phyloP scores from a whole-genome alignment of 2,888 invertebrate genomes.

The Chrysotoxum bicinctum region DNA sequence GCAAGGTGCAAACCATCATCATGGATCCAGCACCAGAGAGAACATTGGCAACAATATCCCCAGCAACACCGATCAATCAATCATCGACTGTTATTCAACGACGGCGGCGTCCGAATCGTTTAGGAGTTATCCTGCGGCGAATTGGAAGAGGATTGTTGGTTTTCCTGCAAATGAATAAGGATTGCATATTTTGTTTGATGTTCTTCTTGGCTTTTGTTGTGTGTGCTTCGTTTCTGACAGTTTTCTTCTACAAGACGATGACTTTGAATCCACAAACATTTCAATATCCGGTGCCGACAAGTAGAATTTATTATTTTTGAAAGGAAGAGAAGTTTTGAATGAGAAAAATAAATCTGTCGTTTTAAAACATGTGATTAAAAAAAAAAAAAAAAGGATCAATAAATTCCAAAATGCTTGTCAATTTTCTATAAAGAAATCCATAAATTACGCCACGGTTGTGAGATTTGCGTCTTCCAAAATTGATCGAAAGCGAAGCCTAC shows the following conservation, averaged over 20 bases:
- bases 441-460: too few relatives aligned
- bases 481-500: too few relatives aligned
- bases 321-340: background rate
- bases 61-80: background rate
- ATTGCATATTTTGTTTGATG: constrained; percentile 79
- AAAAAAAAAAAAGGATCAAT: too few relatives aligned
- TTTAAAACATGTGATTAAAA: too few relatives aligned
- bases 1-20: constrained; percentile 50
- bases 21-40: background rate
- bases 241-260: constrained; percentile 79
- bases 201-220: constrained; percentile 79
- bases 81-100: background rate
- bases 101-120: background rate
- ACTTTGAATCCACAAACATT: constrained; percentile 74
- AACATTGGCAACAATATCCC: background rate
- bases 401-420: too few relatives aligned
- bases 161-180: constrained; percentile 77
- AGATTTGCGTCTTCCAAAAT: too few relatives aligned
- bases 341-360: background rate
- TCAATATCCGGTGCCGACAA: constrained; percentile 35
- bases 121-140: background rate
- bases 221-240: constrained; percentile 79
- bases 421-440: too few relatives aligned
- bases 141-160: constrained; percentile 15
- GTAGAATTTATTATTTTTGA: constrained; percentile 49